Conservation (phyloP, 2,888 invertebrate genomes). For the Achlya flavicornis region DNA sequence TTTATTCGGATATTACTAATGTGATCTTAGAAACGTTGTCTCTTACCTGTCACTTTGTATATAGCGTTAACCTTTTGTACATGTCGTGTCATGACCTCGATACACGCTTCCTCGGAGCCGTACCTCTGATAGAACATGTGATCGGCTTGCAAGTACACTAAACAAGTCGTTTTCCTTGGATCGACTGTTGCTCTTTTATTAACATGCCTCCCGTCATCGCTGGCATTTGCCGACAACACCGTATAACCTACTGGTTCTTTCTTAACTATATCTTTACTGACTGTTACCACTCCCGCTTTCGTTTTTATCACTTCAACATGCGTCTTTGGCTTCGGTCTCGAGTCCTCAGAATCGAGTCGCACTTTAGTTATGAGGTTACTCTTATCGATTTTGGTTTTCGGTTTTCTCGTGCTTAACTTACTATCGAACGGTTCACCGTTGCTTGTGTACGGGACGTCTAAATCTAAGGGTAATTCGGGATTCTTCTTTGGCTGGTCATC, state of each 20-base stretch:
- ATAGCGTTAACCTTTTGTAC: slow-evolving; percentile 96
- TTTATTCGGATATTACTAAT: slow-evolving; percentile 7
- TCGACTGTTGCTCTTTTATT: slow-evolving; percentile 89
- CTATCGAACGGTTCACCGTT: slow-evolving; percentile 81
- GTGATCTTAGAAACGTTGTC: slow-evolving; percentile 1
- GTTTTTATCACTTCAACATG: slow-evolving; percentile 87
- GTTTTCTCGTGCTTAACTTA: slow-evolving; percentile 75
- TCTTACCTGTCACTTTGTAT: slow-evolving; percentile 91
- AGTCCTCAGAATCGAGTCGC: slow-evolving; percentile 78
- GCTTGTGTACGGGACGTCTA: slow-evolving; percentile 86
- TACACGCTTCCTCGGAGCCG: slow-evolving; percentile 96
- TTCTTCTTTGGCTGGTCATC: slow-evolving; percentile 84
- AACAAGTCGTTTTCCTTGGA: slow-evolving; percentile 96
- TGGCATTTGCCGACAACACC: slow-evolving; percentile 73
- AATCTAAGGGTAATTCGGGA: slow-evolving; percentile 86
- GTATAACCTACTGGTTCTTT: slow-evolving; percentile 82
- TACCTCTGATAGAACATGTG: slow-evolving; percentile 98
- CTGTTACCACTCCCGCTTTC: slow-evolving; percentile 86
- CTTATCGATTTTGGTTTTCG: slow-evolving; percentile 80
- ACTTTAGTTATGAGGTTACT: slow-evolving; percentile 82
- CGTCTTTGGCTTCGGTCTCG: slow-evolving; percentile 86
- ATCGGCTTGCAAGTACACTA: slow-evolving; percentile 97
- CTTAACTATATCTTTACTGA: slow-evolving; percentile 86
- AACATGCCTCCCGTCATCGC: slow-evolving; percentile 84
- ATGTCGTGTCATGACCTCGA: slow-evolving; percentile 97